Evolutionary conservation across 2,888 invertebrate genomes (phyloP).

Genomic region (Cephus sareptanus): DNA sequence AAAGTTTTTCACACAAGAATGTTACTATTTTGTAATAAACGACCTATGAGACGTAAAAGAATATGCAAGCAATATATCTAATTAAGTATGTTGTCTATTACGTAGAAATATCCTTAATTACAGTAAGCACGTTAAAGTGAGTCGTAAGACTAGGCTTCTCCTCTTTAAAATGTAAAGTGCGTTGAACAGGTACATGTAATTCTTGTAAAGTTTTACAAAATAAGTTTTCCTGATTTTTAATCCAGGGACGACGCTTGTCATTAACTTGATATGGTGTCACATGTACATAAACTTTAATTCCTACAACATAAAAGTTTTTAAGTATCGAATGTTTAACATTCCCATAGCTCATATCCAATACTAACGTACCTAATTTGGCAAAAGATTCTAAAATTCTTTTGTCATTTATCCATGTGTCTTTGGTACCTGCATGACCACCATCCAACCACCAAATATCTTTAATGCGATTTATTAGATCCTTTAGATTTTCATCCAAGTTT

Average conservation of each 20-base stretch:
- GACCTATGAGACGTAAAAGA: neutral
- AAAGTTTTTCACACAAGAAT: neutral
- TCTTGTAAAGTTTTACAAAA: slow-evolving; percentile 77
- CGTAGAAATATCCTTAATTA: slow-evolving; percentile 64
- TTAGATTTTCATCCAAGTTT: slow-evolving; percentile 73
- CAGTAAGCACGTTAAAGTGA: slow-evolving; percentile 82
- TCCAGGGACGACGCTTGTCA: slow-evolving; percentile 85
- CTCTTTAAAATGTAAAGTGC: slow-evolving; percentile 74
- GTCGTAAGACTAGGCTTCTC: slow-evolving; percentile 72
- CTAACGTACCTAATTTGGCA: slow-evolving; percentile 73
- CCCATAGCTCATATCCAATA: neutral
- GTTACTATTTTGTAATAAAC: slow-evolving; percentile 2
- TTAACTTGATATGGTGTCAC: slow-evolving; percentile 92
- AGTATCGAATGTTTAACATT: neutral
- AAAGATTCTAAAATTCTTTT: slow-evolving; percentile 79
- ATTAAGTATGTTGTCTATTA: slow-evolving; percentile 8
- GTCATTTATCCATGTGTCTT: slow-evolving; percentile 89
- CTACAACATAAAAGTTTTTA: slow-evolving; percentile 59
- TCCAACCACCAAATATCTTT: slow-evolving; percentile 89
- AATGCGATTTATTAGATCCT: slow-evolving; percentile 75
- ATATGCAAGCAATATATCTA: slow-evolving; percentile 1
- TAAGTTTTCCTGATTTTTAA: slow-evolving; percentile 82
- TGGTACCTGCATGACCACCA: slow-evolving; percentile 89
- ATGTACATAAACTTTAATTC: slow-evolving; percentile 80
- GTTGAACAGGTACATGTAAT: slow-evolving; percentile 75